A percentile compares a stretch with the other conserved stretches of the same genome.
Evolutionary conservation across 2,888 invertebrate genomes (phyloP).

Genomic region (Dicycla oo): DNA sequence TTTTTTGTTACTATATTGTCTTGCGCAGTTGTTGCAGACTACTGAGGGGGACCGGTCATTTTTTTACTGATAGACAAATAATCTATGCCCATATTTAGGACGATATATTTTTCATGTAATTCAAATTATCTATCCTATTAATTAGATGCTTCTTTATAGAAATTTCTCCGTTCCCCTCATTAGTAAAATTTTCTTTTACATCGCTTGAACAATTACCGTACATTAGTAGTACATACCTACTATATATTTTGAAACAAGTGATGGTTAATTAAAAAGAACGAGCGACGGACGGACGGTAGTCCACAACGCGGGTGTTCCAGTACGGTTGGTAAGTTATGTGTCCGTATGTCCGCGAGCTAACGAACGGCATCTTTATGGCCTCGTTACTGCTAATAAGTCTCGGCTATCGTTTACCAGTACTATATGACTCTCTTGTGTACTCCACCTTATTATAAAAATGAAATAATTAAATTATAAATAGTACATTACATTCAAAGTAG

Average conservation of each 20-base stretch:
- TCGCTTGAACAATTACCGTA: not conserved
- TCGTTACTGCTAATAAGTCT: slow-evolving; percentile 78
- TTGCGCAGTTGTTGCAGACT: slow-evolving; percentile 44
- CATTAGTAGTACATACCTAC: not conserved
- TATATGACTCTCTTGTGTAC: slow-evolving; percentile 30
- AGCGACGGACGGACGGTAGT: slow-evolving; percentile 51
- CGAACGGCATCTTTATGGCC: slow-evolving; percentile 64
- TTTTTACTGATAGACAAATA: slow-evolving; percentile 2
- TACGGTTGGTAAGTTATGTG: slow-evolving; percentile 63
- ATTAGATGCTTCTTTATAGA: not conserved
- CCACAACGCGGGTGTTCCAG: slow-evolving; percentile 75
- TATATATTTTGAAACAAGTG: slow-evolving; percentile 35
- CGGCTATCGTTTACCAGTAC: slow-evolving; percentile 45
- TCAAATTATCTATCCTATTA: not conserved
- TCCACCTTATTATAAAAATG: slow-evolving; percentile 39
- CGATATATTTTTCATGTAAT: not conserved
- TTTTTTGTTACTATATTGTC: slow-evolving; percentile 51
- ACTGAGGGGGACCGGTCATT: slow-evolving; percentile 28
- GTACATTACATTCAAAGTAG: too few species aligned
- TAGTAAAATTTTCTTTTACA: slow-evolving; percentile 19
- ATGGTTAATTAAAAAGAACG: slow-evolving; percentile 47
- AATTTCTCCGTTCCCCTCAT: not conserved
- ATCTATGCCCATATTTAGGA: not conserved
- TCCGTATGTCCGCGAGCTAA: slow-evolving; percentile 61
- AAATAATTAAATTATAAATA: too few species aligned